Evolutionary conservation across 1,140 invertebrate species (phyloP), one percentile per base, ranked within the genome.

Genomic region (Temnothorax nylanderi): DNA sequence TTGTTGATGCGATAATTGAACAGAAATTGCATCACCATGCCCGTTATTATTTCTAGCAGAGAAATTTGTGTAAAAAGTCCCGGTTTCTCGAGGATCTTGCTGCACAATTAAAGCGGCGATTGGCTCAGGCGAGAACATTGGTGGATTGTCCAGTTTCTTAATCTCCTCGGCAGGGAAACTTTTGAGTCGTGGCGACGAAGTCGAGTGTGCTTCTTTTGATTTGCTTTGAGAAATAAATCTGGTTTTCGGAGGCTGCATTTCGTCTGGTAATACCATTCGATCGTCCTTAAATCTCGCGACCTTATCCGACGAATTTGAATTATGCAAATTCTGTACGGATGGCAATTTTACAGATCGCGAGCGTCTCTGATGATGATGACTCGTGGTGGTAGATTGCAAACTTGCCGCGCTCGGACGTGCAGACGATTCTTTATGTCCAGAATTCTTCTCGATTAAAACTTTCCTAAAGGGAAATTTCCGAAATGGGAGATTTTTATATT

Each of bases 121-220:
- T 0, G 78, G 51, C 11, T 78, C 56, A 2, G 62, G 60, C 0
- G 60, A 16, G 41, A 86, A 90, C 37, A 84, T 54, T 26, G 89
- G 41, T 11, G 74, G 11, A 21, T 64, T 87, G 5, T 89, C 47
- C 0, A 90, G 56, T 72, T 80, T 90, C 21, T 89, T 91, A 1
- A 93, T 91, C 67, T 88, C 89, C 65, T 93, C 93, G 0, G 89
- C 88, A 0, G 93, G 93, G 56, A 94, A 94, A 51, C 56, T 89
- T 47, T 94, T 94, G 1, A 94, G 60, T 47, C 93, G 85, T 10
- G 93, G 85, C 5, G 91, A 91, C 6, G 78, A 89, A 62, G 7
- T 76, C 8, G 85, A 67, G 6, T 37, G 69, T 10, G 37, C 3
- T 6, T 91, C 91, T 11, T 65, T 77, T 5, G 62, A 87, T 67